Conservation (phyloP, 2,888 invertebrate species). For the Subacronicta megacephala region DNA sequence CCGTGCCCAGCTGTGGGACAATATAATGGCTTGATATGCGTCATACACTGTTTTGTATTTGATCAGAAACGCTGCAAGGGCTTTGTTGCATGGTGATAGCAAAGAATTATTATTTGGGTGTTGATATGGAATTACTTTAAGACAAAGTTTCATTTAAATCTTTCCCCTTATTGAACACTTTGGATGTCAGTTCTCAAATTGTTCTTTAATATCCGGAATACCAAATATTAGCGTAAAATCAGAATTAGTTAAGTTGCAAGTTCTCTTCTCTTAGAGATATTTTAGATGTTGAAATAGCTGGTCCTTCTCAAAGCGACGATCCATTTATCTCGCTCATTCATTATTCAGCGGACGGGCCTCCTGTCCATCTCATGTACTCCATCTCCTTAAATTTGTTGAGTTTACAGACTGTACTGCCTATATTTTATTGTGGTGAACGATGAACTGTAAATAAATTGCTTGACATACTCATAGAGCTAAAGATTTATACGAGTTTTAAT, state of each 20-base stretch:
- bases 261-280: slow-evolving; percentile 2
- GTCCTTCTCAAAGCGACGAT: neutral
- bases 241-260: neutral
- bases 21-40: too few species aligned
- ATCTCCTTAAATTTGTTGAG: neutral
- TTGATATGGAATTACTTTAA: too few species aligned
- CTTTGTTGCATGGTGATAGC: too few species aligned
- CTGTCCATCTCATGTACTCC: slow-evolving; percentile 1
- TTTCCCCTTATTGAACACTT: too few species aligned
- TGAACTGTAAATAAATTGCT: neutral
- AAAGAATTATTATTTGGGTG: too few species aligned
- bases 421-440: neutral
- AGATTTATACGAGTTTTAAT: too few species aligned
- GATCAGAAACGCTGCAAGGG: too few species aligned
- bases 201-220: neutral
- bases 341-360: slow-evolving; percentile 41
- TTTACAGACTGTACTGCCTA: slow-evolving; percentile 1
- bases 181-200: slow-evolving; percentile 1
- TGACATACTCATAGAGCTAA: neutral
- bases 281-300: neutral
- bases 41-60: neutral
- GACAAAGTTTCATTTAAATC: too few species aligned
- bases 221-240: slow-evolving; percentile 5
- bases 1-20: too few species aligned
- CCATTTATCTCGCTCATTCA: slow-evolving; percentile 52